A percentile compares a stretch with the other conserved stretches of the same genome.
These are phyloP conservation scores for Ochropleura plecta DNA, from an alignment of 2,888 invertebrate genomes.

Conservation along the genomic window DNA sequence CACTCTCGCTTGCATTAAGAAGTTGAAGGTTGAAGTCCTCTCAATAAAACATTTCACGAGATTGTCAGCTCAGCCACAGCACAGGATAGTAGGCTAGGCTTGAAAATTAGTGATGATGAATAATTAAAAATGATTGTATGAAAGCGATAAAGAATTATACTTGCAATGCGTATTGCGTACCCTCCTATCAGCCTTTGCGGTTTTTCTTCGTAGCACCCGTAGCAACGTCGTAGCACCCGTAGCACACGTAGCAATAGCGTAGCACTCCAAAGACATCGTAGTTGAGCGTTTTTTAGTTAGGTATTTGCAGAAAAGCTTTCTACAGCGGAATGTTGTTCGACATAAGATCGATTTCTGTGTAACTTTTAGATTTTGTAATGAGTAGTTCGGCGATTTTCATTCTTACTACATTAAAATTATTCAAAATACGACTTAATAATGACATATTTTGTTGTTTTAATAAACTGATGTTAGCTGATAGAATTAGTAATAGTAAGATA, in stretches of 20 bases:
- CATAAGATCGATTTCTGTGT: background rate
- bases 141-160: background rate
- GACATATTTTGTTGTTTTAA: background rate
- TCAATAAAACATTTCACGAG: too few relatives aligned
- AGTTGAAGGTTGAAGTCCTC: background rate
- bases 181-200: background rate
- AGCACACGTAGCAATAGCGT: constrained; percentile 6
- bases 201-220: background rate
- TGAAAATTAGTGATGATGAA: background rate
- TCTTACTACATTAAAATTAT: background rate
- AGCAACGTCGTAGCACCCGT: constrained; percentile 2
- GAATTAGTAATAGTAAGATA: background rate
- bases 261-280: background rate
- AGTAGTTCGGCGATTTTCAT: background rate
- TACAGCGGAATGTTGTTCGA: background rate
- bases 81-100: background rate
- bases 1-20: background rate
- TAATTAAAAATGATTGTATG: too few relatives aligned
- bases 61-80: background rate
- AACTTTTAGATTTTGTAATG: background rate
- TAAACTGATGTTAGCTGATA: background rate
- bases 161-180: background rate
- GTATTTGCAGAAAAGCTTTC: background rate
- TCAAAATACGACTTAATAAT: too few relatives aligned
- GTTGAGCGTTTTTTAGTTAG: background rate